Conservation (phyloP, 2,797 vertebrate species). For the Enteromius fasciolatus region DNA sequence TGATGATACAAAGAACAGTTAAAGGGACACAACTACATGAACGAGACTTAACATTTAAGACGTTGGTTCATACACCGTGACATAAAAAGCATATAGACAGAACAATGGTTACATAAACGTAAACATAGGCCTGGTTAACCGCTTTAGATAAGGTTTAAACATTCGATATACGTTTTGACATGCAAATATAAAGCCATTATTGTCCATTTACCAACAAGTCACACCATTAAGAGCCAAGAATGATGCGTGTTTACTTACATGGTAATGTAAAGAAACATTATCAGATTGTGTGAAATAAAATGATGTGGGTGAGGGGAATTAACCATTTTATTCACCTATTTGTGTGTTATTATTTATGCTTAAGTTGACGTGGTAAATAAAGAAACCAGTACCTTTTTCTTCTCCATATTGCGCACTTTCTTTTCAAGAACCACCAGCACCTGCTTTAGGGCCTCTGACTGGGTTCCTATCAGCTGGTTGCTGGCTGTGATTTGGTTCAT, state of each 20-base stretch:
- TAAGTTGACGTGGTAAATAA: not conserved
- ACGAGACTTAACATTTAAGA: not conserved
- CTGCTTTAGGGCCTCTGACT: conserved; percentile 94
- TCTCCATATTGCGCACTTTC: conserved; percentile 95
- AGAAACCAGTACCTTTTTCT: conserved; percentile 87
- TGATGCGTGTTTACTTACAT: not conserved
- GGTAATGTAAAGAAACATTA: too few relatives aligned
- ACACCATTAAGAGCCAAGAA: too few relatives aligned
- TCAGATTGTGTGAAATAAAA: not conserved
- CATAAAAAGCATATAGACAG: not conserved
- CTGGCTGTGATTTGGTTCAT: conserved; percentile 68
- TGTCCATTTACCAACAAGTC: not conserved
- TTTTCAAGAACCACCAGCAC: conserved; percentile 93
- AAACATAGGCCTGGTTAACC: not conserved
- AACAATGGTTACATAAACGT: not conserved
- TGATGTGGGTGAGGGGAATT: not conserved
- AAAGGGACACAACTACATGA: not conserved
- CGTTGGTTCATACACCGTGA: not conserved
- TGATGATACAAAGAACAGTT: not conserved
- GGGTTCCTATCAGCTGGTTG: conserved; percentile 71
- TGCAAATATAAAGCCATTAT: not conserved
- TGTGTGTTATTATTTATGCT: not conserved
- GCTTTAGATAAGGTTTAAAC: not conserved
- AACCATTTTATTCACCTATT: not conserved
- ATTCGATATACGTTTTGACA: not conserved